Evolutionary conservation across 2,888 invertebrate species (phyloP).

Genomic region (Cheilosia impressa): DNA sequence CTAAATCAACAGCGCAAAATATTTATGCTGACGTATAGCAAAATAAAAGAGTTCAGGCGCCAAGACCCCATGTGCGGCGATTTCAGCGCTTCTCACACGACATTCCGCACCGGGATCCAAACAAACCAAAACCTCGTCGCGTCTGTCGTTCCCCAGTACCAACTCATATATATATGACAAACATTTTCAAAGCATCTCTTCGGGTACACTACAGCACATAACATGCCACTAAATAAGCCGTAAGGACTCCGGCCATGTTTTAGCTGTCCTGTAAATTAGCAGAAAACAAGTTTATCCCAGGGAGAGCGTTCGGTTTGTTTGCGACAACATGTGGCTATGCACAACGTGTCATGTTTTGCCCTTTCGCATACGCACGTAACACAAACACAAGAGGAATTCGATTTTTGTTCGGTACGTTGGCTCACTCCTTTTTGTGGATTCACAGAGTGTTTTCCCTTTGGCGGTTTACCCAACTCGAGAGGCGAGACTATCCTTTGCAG

Average conservation of each 20-base stretch:
- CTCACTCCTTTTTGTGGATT: constrained; percentile 26
- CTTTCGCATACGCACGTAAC: constrained; percentile 57
- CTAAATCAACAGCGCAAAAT: neutral
- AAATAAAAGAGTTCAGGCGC: constrained; percentile 44
- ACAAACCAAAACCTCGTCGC: constrained; percentile 1
- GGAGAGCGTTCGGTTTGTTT: constrained; percentile 45
- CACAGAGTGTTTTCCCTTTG: constrained; percentile 50
- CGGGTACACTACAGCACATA: constrained; percentile 19
- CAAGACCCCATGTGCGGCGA: constrained; percentile 56
- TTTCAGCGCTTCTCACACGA: constrained; percentile 47
- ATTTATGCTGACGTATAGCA: neutral
- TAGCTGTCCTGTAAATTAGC: constrained; percentile 75
- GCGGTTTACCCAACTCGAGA: constrained; percentile 53
- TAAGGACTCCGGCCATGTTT: constrained; percentile 72
- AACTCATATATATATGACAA: constrained; percentile 57
- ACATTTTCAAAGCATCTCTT: constrained; percentile 62
- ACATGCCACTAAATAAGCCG: constrained; percentile 75
- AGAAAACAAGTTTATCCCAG: constrained; percentile 72
- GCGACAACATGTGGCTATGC: constrained; percentile 65
- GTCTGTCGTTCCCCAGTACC: constrained; percentile 15
- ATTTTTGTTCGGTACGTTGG: constrained; percentile 4
- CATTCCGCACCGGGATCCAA: constrained; percentile 12
- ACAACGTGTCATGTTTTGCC: constrained; percentile 68
- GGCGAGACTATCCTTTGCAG: constrained; percentile 20
- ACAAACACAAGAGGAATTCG: constrained; percentile 37